Evolutionary conservation across 1,140 invertebrate species (phyloP).

Genomic region (Saccostrea echinata): DNA sequence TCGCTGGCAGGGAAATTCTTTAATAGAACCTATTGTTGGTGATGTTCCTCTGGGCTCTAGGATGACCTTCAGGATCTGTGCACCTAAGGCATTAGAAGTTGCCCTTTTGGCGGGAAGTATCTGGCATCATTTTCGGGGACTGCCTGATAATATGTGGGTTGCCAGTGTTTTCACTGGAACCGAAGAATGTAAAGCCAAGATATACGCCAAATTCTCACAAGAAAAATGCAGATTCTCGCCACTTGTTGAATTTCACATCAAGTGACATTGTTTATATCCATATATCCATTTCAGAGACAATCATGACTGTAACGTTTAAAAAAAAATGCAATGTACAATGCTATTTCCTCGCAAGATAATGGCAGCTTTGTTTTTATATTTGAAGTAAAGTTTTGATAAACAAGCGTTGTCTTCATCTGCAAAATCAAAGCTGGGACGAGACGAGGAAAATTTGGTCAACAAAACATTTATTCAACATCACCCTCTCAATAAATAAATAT

Average conservation of each 20-base stretch:
- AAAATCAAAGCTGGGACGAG: not conserved
- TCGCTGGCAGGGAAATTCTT: slow-evolving; percentile 74
- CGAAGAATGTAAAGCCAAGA: slow-evolving; percentile 68
- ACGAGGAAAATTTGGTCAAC: not conserved
- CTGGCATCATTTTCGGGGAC: slow-evolving; percentile 75
- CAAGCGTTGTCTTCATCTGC: not conserved
- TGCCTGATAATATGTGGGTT: slow-evolving; percentile 75
- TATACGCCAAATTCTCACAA: slow-evolving; percentile 75
- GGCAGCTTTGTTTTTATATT: slow-evolving; percentile 28
- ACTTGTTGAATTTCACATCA: slow-evolving; percentile 74
- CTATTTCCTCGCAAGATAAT: not conserved
- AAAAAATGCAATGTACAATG: slow-evolving; percentile 11
- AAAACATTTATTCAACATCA: slow-evolving; percentile 21
- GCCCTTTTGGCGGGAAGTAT: slow-evolving; percentile 74
- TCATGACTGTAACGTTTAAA: not conserved
- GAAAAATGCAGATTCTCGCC: slow-evolving; percentile 74
- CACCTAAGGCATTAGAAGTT: slow-evolving; percentile 73
- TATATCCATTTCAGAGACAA: not conserved
- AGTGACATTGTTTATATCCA: slow-evolving; percentile 49
- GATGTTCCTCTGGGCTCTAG: slow-evolving; percentile 68
- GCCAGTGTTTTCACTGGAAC: slow-evolving; percentile 73
- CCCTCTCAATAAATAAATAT: slow-evolving; percentile 18
- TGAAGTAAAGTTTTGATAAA: not conserved
- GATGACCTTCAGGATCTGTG: slow-evolving; percentile 74
- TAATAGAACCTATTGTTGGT: slow-evolving; percentile 76